Conservation (phyloP, 2,888 invertebrate genomes). For the Mechanitis messenoides region DNA sequence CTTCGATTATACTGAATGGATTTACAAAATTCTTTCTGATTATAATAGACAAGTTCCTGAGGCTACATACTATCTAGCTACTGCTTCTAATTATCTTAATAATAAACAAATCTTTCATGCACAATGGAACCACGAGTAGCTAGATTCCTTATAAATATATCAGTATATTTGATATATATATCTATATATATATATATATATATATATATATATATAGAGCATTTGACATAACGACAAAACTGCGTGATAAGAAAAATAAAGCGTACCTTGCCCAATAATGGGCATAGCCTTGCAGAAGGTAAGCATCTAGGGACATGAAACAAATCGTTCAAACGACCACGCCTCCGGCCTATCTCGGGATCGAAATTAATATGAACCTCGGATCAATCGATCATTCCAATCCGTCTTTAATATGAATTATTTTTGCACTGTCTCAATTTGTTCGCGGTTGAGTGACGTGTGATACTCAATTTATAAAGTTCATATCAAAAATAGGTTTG, state of each 20-base stretch:
- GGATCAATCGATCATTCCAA: slow-evolving; percentile 72
- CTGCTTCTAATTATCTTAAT: no score
- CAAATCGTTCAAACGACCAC: slow-evolving; percentile 71
- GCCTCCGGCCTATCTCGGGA: slow-evolving; percentile 67
- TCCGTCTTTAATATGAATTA: slow-evolving; percentile 69
- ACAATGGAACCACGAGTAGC: no score
- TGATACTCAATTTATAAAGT: slow-evolving; percentile 49
- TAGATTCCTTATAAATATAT: no score
- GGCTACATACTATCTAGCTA: no score
- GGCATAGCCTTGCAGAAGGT: slow-evolving; percentile 33
- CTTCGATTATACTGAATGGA: no score
- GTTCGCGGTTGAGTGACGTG: slow-evolving; percentile 58
- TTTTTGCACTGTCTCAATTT: slow-evolving; percentile 72
- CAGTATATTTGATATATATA: no score
- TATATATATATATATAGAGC: not conserved
- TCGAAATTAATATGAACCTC: slow-evolving; percentile 75
- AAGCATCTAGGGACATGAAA: slow-evolving; percentile 66
- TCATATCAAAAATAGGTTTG: slow-evolving; percentile 37
- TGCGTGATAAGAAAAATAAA: slow-evolving; percentile 2
- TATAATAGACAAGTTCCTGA: no score
- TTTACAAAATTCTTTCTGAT: no score
- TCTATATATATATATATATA: not conserved
- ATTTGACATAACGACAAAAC: slow-evolving; percentile 1
- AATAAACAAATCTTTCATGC: no score
- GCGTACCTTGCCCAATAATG: slow-evolving; percentile 2